These are phyloP conservation scores for Dolichomitus sp. DNA, from an alignment of 2,888 invertebrate species.

Conservation along the genomic window DNA sequence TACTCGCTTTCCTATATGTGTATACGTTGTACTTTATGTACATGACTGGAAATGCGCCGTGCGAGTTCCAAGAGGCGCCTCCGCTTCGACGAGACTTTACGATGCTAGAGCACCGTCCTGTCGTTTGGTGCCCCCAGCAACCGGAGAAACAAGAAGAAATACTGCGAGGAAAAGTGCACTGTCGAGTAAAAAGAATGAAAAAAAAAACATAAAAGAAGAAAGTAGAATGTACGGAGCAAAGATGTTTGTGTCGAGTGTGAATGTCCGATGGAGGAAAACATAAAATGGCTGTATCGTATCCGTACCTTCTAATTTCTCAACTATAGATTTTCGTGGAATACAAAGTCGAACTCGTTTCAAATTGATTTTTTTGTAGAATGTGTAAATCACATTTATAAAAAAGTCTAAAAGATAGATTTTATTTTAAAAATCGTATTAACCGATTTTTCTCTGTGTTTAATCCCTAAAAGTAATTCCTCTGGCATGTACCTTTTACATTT, in stretches of 20 bases:
- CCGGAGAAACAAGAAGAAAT: conserved; percentile 48
- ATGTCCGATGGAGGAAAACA: conserved; percentile 51
- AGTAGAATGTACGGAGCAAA: conserved; percentile 17
- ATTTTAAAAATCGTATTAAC: too few relatives aligned
- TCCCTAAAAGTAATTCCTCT: too few relatives aligned
- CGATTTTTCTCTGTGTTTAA: too few relatives aligned
- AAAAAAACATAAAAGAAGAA: conserved; percentile 30
- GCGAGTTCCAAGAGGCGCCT: conserved; percentile 41
- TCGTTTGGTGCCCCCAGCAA: conserved; percentile 32
- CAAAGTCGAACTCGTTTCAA: not conserved
- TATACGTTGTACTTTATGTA: conserved; percentile 41
- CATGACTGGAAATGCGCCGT: conserved; percentile 40
- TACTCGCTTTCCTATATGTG: conserved; percentile 4
- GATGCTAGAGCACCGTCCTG: conserved; percentile 28
- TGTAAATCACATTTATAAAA: too few relatives aligned
- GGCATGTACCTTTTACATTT: too few relatives aligned
- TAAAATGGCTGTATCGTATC: conserved; percentile 45
- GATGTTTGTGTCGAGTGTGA: conserved; percentile 37
- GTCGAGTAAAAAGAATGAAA: not conserved
- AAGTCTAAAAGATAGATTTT: too few relatives aligned
- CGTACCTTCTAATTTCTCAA: not conserved
- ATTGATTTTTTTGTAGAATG: not conserved
- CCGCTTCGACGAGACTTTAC: conserved; percentile 58
- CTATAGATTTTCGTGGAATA: not conserved
- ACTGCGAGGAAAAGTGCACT: conserved; percentile 33